These are phyloP conservation scores for Caenorhabditis sinica DNA, from an alignment of 2,888 invertebrate genomes.

Conservation along the genomic window DNA sequence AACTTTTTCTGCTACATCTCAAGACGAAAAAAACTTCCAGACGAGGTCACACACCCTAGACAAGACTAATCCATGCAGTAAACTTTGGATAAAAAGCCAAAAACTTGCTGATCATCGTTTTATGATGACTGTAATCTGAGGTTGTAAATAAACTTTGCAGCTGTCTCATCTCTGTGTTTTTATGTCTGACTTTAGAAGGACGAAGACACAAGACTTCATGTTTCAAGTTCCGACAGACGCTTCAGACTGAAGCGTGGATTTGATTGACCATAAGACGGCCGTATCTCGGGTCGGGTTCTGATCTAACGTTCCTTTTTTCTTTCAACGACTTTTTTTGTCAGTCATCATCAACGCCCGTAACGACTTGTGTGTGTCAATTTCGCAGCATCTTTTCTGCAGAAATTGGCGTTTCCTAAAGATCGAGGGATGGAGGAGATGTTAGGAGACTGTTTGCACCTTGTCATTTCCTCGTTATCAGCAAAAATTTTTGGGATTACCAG, in stretches of 20 bases:
- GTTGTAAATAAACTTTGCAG: constrained; percentile 49
- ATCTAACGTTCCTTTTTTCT: constrained; percentile 42
- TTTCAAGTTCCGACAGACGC: constrained; percentile 44
- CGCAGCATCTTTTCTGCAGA: constrained; percentile 27
- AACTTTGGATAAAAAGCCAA: constrained; percentile 19
- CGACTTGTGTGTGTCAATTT: constrained; percentile 44
- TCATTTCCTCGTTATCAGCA: constrained; percentile 52
- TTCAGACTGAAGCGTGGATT: constrained; percentile 48
- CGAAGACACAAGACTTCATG: constrained; percentile 23
- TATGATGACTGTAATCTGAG: constrained; percentile 50
- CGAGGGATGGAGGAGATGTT: background rate
- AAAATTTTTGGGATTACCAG: background rate
- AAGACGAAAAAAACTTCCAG: constrained; percentile 14
- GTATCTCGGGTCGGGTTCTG: constrained; percentile 55
- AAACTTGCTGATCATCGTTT: constrained; percentile 45
- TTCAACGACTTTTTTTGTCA: constrained; percentile 40
- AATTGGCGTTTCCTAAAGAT: constrained; percentile 28
- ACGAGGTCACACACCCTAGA: constrained; percentile 50
- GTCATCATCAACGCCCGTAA: constrained; percentile 34
- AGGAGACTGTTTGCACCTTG: constrained; percentile 53
- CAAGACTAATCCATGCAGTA: constrained; percentile 50
- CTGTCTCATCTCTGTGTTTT: constrained; percentile 7
- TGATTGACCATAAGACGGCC: constrained; percentile 46
- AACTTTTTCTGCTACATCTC: constrained; percentile 23
- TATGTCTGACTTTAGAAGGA: background rate